These are phyloP conservation scores for Diadegma fenestrale DNA, from an alignment of 2,888 invertebrate species.

Conservation along the genomic window DNA sequence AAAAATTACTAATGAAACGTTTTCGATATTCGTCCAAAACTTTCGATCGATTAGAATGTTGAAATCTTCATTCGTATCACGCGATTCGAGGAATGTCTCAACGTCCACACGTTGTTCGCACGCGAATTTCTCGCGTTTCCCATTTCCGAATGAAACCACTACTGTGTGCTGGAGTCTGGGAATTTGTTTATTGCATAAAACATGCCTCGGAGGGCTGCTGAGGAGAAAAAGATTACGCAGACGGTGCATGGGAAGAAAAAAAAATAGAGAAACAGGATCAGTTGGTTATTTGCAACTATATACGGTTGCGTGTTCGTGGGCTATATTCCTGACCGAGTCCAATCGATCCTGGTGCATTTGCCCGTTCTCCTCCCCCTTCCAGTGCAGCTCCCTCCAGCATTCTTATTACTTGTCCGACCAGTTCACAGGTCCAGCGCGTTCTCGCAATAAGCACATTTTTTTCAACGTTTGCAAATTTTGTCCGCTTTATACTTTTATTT, in stretches of 20 bases:
- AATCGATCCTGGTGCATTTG: constrained; percentile 56
- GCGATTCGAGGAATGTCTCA: constrained; percentile 2
- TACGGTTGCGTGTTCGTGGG: constrained; percentile 53
- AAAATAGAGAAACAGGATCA: constrained; percentile 16
- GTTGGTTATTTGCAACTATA: constrained; percentile 43
- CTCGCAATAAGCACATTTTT: constrained; percentile 44
- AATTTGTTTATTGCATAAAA: constrained; percentile 36
- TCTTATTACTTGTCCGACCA: constrained; percentile 51
- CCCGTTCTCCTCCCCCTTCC: constrained; percentile 1
- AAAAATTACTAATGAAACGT: background rate
- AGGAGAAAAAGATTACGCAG: constrained; percentile 27
- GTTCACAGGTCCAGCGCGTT: constrained; percentile 47
- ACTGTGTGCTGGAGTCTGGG: background rate
- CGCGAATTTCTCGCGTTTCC: constrained; percentile 15
- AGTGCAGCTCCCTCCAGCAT: constrained; percentile 34
- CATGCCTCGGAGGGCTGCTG: constrained; percentile 10
- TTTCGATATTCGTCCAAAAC: background rate
- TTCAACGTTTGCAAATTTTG: background rate
- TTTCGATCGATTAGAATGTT: background rate
- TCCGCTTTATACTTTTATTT: background rate
- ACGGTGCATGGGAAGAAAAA: background rate
- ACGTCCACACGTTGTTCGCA: background rate
- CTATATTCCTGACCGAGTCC: constrained; percentile 48
- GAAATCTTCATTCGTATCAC: background rate
- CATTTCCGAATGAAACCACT: constrained; percentile 34